Base-by-base conservation (phyloP, 2,797 vertebrate species). In the Sebastolobus alascanus region DNA sequence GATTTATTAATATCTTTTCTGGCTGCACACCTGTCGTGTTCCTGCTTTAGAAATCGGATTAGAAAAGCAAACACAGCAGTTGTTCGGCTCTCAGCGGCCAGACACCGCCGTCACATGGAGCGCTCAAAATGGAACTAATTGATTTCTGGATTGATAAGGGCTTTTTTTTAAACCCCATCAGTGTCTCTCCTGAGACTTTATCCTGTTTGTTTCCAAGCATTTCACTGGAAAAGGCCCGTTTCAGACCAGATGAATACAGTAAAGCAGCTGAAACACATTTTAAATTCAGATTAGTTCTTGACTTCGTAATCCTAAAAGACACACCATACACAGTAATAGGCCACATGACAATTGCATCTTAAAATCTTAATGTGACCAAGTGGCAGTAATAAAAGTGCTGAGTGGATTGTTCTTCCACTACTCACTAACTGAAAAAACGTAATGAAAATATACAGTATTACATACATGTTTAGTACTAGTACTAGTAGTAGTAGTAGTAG, bases 1-100 rank as follows among this genome's bases (percentile, higher is more conserved):
- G 78, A 79, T 85, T 85, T 80, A 79, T 85, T 82, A 64, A 85
- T 86, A 78, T 86, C 50, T 16, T 2, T 20, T 52, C 10, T 11
- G 68, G 16, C 64, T 22, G 40, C 27, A 61, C 84, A 81, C 84
- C 84, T 82, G 86, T 87, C 60, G 38, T 1, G 75, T 20, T 71
- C 58, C 79, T 75, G 29, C 80, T 84, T 82, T 86, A 84, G 82
- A 82, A 81, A 77, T 37, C 0, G 20, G 79, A 86, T 89, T 84
- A 87, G 82, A 77, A 89, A 79, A 80, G 75, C 66, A 83, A 83
- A 76, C 79, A 74, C 75, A 84, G 86, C 86, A 61, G 87, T 75
- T 27, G 54, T 68, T 72, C 0, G 18, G 58, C 72, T 33, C 64
- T 75, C 33, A 0, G 2, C 31, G 29, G 58, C 27, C 76, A 81